A percentile compares a stretch with the other conserved stretches of the same genome.
phyloP scores from a whole-genome alignment of 2,113 vertebrate species.

The Perca flavescens region DNA sequence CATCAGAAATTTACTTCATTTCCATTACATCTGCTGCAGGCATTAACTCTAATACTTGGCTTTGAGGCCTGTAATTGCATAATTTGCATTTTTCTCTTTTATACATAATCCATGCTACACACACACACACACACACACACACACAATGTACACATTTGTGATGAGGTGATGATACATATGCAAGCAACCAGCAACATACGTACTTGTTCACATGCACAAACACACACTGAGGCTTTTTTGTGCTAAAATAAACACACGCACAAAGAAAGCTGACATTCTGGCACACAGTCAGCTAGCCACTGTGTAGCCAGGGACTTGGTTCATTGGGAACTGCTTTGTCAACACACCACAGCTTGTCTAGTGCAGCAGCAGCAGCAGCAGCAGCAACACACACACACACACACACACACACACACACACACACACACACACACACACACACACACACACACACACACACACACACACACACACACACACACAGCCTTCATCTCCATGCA shows the following conservation, averaged over 20 bases:
- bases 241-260: conserved; percentile 30
- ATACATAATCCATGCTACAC: conserved; percentile 68
- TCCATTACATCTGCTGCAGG: conserved; percentile 71
- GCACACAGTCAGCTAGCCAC: conserved; percentile 35
- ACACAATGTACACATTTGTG: conserved; percentile 4
- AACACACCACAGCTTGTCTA: conserved; percentile 54
- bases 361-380: neutral
- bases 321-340: conserved; percentile 60
- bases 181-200: conserved; percentile 18
- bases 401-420: conserved; percentile 12
- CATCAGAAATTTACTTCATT: conserved; percentile 62
- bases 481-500: conserved; percentile 36
- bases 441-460: conserved; percentile 15
- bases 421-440: conserved; percentile 14
- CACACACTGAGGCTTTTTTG: neutral
- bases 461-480: conserved; percentile 24
- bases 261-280: conserved; percentile 45
- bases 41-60: conserved; percentile 74
- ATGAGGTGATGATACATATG: conserved; percentile 12
- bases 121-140: conserved; percentile 34
- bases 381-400: neutral
- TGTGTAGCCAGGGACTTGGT: conserved; percentile 50
- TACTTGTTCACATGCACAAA: neutral
- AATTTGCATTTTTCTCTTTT: conserved; percentile 79
- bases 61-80: conserved; percentile 76